A percentile compares a stretch with the other conserved stretches of the same genome.
phyloP scores from a whole-genome alignment of 1,140 invertebrate genomes.

The Caenorhabditis tropicalis region DNA sequence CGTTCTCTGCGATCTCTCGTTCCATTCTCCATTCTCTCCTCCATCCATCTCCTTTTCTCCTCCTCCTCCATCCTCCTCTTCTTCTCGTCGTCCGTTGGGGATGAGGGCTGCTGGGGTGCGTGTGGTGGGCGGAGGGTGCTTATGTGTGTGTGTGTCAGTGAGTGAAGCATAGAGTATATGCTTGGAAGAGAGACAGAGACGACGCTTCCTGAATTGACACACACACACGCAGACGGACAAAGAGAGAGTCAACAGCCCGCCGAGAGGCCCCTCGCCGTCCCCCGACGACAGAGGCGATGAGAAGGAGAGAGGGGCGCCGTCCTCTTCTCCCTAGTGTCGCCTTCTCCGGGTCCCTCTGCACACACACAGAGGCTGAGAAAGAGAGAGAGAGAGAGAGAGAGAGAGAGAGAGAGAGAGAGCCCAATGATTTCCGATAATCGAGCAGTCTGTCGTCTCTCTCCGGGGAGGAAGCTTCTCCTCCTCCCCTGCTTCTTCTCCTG shows the following conservation, averaged over 20 bases:
- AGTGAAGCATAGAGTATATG: neutral
- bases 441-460: slow-evolving; percentile 16
- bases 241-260: slow-evolving; percentile 23
- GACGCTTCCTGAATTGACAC: slow-evolving; percentile 26
- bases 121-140: slow-evolving; percentile 37
- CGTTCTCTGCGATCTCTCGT: slow-evolving; percentile 23
- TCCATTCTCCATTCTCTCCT: neutral
- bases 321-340: too few species aligned
- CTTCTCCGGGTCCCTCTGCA: slow-evolving; percentile 34
- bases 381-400: too few species aligned
- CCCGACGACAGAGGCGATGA: too few species aligned
- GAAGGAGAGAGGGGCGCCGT: slow-evolving; percentile 3
- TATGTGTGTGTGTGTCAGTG: slow-evolving; percentile 34
- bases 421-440: slow-evolving; percentile 56
- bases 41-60: neutral
- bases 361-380: too few species aligned
- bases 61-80: neutral
- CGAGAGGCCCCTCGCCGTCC: too few species aligned
- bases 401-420: too few species aligned
- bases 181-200: neutral
- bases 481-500: neutral
- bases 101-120: slow-evolving; percentile 15
- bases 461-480: neutral
- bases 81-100: neutral
- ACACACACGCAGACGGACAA: neutral